These are phyloP conservation scores for Nesogale talazaci DNA, from an alignment of 2,113 vertebrate genomes.

Conservation along the genomic window DNA sequence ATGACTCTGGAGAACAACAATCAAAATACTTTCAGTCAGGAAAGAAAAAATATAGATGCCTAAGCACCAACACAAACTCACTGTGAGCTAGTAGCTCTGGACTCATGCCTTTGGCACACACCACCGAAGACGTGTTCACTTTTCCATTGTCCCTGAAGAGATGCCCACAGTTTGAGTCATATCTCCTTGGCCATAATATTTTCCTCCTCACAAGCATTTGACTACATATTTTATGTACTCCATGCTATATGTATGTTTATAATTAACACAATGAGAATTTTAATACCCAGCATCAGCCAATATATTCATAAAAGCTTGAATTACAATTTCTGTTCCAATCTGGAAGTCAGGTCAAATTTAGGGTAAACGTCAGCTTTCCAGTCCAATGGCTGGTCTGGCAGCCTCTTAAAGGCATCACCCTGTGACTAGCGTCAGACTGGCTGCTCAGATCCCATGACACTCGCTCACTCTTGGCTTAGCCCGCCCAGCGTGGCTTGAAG, in stretches of 20 bases:
- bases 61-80: not conserved
- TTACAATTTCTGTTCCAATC: conserved; percentile 34
- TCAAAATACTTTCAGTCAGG: conserved; percentile 27
- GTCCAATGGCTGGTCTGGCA: not conserved
- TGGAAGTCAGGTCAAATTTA: conserved; percentile 26
- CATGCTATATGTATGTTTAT: not conserved
- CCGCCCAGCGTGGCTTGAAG: not conserved
- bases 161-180: conserved; percentile 20
- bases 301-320: not conserved
- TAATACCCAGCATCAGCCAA: not conserved
- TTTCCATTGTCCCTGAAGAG: conserved; percentile 47
- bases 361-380: not conserved
- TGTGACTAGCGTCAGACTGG: not conserved
- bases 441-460: not conserved
- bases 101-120: not conserved
- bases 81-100: not conserved
- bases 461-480: not conserved
- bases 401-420: not conserved
- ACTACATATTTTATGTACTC: not conserved
- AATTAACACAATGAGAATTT: not conserved
- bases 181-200: not conserved
- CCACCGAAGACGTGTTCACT: not conserved
- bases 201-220: conserved; percentile 7
- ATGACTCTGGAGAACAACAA: conserved; percentile 29
- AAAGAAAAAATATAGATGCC: not conserved